These are phyloP conservation scores for Todiramphus chloris DNA, from an alignment of 2,113 vertebrate genomes.

Conservation along the genomic window DNA sequence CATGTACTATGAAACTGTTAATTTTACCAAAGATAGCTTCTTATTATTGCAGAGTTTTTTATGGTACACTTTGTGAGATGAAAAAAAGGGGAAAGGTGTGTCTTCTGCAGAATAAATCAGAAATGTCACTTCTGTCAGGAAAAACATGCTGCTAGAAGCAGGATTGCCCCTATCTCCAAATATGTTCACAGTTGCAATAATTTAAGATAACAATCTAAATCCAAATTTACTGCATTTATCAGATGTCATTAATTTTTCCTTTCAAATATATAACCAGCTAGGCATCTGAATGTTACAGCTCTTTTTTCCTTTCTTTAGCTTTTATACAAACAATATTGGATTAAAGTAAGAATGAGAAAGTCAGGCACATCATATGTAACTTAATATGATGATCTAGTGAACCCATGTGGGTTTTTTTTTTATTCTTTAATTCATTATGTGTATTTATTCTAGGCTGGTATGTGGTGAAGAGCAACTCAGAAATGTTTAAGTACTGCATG, in stretches of 20 bases:
- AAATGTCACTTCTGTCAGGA: not conserved
- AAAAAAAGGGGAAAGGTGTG: not conserved
- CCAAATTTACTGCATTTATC: not conserved
- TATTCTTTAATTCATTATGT: not conserved
- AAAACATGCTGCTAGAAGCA: not conserved
- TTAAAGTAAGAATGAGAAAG: not conserved
- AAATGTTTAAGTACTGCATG: not conserved
- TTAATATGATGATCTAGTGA: not conserved
- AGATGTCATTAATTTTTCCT: not conserved
- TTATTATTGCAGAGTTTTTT: not conserved
- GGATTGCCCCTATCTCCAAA: not conserved
- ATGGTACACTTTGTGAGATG: not conserved
- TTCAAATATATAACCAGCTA: not conserved
- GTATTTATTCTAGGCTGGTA: conserved; percentile 34
- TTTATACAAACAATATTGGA: not conserved
- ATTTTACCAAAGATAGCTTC: not conserved
- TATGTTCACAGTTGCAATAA: not conserved
- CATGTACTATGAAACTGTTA: not conserved
- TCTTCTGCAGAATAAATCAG: not conserved
- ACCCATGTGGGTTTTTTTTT: not conserved
- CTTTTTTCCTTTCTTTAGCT: not conserved
- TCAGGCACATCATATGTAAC: not conserved
- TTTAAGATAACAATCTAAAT: not conserved
- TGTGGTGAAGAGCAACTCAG: not conserved
- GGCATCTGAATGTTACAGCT: not conserved